phyloP scores from a whole-genome alignment of 2,797 vertebrate genomes.

The Gallinago nigripennis region DNA sequence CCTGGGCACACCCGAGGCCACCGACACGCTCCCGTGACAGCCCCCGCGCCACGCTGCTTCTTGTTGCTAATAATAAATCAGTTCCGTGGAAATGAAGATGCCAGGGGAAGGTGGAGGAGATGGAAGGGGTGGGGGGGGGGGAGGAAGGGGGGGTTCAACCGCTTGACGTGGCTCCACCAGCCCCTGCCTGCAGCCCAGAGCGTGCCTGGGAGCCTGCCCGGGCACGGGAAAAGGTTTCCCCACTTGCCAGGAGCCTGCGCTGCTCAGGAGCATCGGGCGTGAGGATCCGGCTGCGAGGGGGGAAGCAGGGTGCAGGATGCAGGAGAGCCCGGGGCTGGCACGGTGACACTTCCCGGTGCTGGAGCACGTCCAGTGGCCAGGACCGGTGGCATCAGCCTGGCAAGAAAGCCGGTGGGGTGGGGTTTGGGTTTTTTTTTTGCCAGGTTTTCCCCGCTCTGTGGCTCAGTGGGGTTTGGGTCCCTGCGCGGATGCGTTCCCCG shows the following conservation, averaged over 20 bases:
- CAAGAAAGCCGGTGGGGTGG: not conserved
- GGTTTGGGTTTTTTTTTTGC: not conserved
- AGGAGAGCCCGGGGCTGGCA: fast-evolving
- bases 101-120: fast-evolving
- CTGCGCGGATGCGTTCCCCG: not conserved
- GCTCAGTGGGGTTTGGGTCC: not conserved
- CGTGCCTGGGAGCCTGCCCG: not conserved
- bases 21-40: not conserved
- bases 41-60: not conserved
- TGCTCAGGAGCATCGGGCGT: not conserved
- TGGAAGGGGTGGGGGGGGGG: no score
- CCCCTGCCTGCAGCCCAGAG: not conserved
- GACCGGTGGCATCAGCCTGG: fast-evolving
- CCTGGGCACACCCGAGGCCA: not conserved
- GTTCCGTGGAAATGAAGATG: not conserved
- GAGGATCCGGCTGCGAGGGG: not conserved
- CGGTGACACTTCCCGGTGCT: fast-evolving
- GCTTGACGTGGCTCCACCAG: not conserved
- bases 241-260: fast-evolving
- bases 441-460: fast-evolving
- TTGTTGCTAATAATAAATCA: not conserved
- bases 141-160: not conserved
- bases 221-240: not conserved
- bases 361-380: not conserved
- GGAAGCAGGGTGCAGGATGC: fast-evolving